Evolutionary conservation across 1,140 invertebrate species (phyloP).

Genomic region (Ips nitidus): DNA sequence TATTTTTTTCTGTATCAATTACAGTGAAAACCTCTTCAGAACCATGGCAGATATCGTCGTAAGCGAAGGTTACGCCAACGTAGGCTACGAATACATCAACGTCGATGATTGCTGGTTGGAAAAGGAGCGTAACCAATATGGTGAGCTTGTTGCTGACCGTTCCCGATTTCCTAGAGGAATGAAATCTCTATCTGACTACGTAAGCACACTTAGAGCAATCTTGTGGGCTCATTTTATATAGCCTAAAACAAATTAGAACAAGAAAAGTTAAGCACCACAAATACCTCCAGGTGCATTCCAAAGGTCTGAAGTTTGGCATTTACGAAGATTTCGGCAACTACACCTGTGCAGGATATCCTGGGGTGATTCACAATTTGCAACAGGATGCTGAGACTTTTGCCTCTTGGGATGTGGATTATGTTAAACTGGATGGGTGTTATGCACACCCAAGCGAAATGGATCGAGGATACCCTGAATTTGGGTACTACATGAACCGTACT

Average conservation of each 20-base stretch:
- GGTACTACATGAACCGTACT: constrained; percentile 81
- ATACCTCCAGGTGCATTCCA: constrained; percentile 78
- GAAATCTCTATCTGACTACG: constrained; percentile 86
- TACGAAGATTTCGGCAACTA: constrained; percentile 96
- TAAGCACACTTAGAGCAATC: constrained; percentile 58
- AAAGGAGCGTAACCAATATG: constrained; percentile 71
- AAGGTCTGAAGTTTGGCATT: constrained; percentile 94
- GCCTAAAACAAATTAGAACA: not conserved
- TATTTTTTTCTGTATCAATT: constrained; percentile 30
- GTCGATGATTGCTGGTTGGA: constrained; percentile 96
- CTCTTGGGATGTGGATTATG: constrained; percentile 95
- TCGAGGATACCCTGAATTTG: constrained; percentile 88
- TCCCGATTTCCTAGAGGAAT: constrained; percentile 91
- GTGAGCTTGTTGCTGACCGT: constrained; percentile 82
- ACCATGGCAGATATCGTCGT: constrained; percentile 91
- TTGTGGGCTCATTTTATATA: too few species aligned
- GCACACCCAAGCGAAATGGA: constrained; percentile 82
- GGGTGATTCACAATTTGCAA: constrained; percentile 82
- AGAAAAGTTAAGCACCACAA: too few species aligned
- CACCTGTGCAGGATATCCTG: constrained; percentile 95
- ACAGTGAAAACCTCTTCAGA: constrained; percentile 87
- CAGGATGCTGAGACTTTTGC: constrained; percentile 89
- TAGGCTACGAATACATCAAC: constrained; percentile 91
- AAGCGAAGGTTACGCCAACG: constrained; percentile 83
- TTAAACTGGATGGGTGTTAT: constrained; percentile 96